Percentiles rank a stretch among this genome's conserved stretches.
These are phyloP conservation scores for human DNA, from an alignment of 2,113 vertebrate genomes.

Conservation along the genomic window DNA sequence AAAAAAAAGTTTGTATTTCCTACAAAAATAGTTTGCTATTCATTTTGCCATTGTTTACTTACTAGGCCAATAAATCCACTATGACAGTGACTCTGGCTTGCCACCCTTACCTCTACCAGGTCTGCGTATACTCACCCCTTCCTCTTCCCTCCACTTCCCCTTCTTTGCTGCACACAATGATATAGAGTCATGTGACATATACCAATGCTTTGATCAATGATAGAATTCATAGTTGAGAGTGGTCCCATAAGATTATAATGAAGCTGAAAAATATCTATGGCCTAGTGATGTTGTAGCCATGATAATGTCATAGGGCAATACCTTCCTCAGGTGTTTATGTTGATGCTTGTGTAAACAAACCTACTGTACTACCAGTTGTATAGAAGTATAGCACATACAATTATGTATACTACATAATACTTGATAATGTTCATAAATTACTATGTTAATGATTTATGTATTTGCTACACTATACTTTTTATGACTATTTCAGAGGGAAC, in stretches of 20 bases:
- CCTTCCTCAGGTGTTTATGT: background rate
- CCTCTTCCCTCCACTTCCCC: background rate
- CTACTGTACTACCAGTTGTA: background rate
- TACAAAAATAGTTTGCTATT: no score
- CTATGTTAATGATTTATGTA: background rate
- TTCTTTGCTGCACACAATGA: background rate
- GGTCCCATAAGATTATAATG: background rate
- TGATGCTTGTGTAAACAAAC: background rate
- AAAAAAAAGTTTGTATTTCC: no score
- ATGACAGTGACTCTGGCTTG: background rate
- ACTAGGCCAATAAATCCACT: no score
- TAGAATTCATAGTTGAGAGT: background rate
- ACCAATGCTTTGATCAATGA: background rate
- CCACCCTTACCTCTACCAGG: fast-evolving
- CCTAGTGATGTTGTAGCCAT: background rate
- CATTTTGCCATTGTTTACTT: background rate
- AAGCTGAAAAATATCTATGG: background rate
- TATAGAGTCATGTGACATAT: background rate
- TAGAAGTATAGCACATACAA: background rate
- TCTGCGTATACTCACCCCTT: background rate
- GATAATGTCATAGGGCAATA: background rate
- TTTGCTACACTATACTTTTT: background rate
- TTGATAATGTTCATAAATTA: background rate
- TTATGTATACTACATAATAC: background rate
- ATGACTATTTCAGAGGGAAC: background rate